phyloP scores from a whole-genome alignment of 2,888 invertebrate genomes.

The Eilema griseolum region DNA sequence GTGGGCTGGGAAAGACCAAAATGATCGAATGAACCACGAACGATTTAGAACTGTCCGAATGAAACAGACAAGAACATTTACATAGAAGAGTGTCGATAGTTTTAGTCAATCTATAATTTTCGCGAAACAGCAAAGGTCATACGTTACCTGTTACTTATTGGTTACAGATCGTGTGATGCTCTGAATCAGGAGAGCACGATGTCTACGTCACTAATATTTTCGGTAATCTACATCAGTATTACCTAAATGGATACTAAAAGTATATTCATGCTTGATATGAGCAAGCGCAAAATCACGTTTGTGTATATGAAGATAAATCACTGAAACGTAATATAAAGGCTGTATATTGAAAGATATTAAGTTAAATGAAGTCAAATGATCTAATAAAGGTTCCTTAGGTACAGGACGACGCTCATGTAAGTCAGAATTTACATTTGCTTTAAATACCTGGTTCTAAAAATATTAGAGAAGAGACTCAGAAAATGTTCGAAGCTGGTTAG shows the following conservation, averaged over 20 bases:
- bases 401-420: not conserved
- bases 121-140: slow-evolving; percentile 26
- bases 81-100: not conserved
- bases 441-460: not conserved
- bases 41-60: not conserved
- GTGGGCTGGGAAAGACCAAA: too few species aligned
- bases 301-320: not conserved
- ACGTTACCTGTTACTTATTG: slow-evolving; percentile 32
- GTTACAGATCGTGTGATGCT: slow-evolving; percentile 9
- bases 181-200: slow-evolving; percentile 9
- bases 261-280: not conserved
- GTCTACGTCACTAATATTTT: slow-evolving; percentile 5
- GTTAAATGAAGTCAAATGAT: not conserved
- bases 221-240: not conserved
- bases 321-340: not conserved
- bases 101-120: slow-evolving; percentile 5
- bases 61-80: not conserved
- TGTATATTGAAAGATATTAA: not conserved
- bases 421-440: not conserved
- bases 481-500: not conserved
- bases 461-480: not conserved
- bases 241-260: not conserved
- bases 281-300: not conserved
- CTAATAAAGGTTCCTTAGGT: not conserved
- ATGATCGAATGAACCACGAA: too few species aligned